These are phyloP conservation scores for Sarcophilus harrisii DNA, from an alignment of 2,797 vertebrate genomes.

Conservation along the genomic window DNA sequence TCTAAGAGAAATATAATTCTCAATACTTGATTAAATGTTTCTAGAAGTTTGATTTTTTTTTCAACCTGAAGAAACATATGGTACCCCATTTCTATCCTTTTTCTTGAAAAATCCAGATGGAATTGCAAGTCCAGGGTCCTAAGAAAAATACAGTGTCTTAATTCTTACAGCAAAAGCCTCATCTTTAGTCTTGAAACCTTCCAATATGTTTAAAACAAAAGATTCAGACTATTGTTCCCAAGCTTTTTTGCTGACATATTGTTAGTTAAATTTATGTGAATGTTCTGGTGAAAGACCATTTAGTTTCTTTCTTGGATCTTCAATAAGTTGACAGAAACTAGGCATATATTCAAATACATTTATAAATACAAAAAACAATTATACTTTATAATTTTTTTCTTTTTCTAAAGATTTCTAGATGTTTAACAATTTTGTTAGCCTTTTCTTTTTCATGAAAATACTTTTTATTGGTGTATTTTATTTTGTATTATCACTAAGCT, in stretches of 20 bases:
- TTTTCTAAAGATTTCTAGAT: background rate
- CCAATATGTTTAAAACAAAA: background rate
- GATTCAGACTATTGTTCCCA: background rate
- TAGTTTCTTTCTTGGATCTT: background rate
- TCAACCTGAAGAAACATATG: background rate
- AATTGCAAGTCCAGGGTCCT: background rate
- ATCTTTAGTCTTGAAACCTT: background rate
- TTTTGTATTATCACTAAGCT: background rate
- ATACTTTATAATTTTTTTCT: too few species aligned
- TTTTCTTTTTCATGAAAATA: background rate
- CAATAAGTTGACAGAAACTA: background rate
- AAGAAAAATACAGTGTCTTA: background rate
- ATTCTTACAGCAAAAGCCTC: background rate
- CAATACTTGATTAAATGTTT: background rate
- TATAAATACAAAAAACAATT: background rate
- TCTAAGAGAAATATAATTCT: background rate
- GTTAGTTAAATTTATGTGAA: background rate
- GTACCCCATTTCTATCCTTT: background rate
- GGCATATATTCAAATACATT: background rate
- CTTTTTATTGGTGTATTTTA: background rate
- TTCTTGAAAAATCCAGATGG: background rate
- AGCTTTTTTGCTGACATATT: background rate
- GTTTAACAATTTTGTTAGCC: background rate
- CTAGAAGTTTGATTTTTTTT: background rate
- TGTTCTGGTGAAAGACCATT: background rate